phyloP scores from a whole-genome alignment of 1,140 invertebrate species.

The Zophobas atratus region DNA sequence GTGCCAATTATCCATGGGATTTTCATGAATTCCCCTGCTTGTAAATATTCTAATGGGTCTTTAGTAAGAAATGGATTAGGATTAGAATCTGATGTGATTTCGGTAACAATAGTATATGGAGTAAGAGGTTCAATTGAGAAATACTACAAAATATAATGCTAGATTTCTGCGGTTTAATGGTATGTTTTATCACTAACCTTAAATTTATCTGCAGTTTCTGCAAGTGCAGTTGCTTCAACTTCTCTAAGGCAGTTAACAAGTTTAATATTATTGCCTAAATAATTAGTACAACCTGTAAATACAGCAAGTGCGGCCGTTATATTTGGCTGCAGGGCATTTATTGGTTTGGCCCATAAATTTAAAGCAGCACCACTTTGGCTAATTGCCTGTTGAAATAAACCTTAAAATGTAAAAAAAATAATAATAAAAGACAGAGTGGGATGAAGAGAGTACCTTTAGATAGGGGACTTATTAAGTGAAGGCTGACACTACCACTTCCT shows the following conservation, averaged over 20 bases:
- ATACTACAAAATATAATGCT: conserved; percentile 49
- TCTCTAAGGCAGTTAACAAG: conserved; percentile 49
- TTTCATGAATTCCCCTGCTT: conserved; percentile 68
- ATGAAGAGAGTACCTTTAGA: conserved; percentile 66
- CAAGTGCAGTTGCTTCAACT: conserved; percentile 38
- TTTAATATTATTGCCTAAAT: conserved; percentile 3
- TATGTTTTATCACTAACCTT: conserved; percentile 25
- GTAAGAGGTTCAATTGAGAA: conserved; percentile 74
- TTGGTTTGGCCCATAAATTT: conserved; percentile 60
- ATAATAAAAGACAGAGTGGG: neutral
- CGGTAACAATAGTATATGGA: conserved; percentile 78
- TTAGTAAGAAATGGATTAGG: conserved; percentile 76
- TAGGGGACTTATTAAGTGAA: conserved; percentile 78
- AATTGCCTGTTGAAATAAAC: conserved; percentile 80
- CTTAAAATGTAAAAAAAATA: conserved; percentile 15
- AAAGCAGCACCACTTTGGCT: conserved; percentile 84
- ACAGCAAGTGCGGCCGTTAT: conserved; percentile 20
- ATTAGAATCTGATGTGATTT: conserved; percentile 69
- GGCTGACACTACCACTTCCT: conserved; percentile 74
- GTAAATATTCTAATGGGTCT: conserved; percentile 69
- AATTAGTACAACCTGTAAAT: conserved; percentile 36
- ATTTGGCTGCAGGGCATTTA: neutral
- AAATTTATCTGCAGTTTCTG: conserved; percentile 45
- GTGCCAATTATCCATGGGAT: conserved; percentile 80
- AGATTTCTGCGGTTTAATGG: neutral